A percentile compares a stretch with the other conserved stretches of the same genome.
phyloP scores from a whole-genome alignment of 2,113 vertebrate genomes.

The Gracilinanus agilis region DNA sequence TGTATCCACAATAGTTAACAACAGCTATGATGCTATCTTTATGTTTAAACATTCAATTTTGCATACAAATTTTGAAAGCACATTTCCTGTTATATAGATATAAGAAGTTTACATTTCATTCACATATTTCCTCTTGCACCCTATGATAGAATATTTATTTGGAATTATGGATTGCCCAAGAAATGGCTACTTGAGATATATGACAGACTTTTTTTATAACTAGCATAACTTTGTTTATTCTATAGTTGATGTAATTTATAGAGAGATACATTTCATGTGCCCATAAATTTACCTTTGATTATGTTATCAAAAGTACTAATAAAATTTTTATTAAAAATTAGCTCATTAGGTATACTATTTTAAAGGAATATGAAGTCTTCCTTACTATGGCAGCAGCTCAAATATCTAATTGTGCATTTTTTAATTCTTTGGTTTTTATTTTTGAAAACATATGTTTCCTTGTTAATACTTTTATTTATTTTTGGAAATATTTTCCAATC shows the following conservation, averaged over 20 bases:
- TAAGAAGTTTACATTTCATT: background rate
- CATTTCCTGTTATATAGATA: conserved; percentile 29
- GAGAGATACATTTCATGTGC: background rate
- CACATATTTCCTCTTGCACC: background rate
- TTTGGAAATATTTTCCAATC: background rate
- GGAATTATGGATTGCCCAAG: background rate
- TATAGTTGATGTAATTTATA: conserved; percentile 21
- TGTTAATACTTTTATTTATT: background rate
- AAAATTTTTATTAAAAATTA: background rate
- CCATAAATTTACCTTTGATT: background rate
- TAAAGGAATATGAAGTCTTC: background rate
- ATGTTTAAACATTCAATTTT: background rate
- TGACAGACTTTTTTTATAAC: background rate
- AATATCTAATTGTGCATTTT: background rate
- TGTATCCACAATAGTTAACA: no score
- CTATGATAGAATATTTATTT: background rate
- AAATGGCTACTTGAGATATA: conserved; percentile 42
- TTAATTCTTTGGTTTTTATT: conserved; percentile 18
- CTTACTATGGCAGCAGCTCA: no score
- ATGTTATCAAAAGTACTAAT: background rate
- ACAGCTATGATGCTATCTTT: background rate
- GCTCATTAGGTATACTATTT: background rate
- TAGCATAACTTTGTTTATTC: conserved; percentile 11
- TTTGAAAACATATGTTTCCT: background rate
- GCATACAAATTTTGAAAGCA: conserved; percentile 1